Base-by-base conservation (phyloP, 2,888 invertebrate species). In the Spodoptera littoralis region DNA sequence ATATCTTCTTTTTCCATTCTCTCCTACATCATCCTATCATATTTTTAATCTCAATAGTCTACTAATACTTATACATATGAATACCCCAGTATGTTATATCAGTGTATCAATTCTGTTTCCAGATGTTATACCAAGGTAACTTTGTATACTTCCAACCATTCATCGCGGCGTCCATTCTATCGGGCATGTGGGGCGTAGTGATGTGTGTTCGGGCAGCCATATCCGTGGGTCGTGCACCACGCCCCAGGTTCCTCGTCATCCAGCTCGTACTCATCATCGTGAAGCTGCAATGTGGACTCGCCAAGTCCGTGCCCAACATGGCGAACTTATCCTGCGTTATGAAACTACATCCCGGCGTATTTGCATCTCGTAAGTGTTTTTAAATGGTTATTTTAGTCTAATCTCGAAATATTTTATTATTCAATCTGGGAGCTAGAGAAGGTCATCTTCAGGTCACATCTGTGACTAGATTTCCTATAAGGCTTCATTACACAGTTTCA, bases 111-210 rank as follows among this genome's bases (percentile, higher is more conserved):
- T 60, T 54, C 56, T 3, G n/a, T 61, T 89, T 88, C 9, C 92
- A 96, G 96, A 93, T 92, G 77, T 81, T 96, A 56, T 96, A 96
- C 81, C 88, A 94, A 76, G 90, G 95, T 11, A 95, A 95, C 81
- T 95, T 96, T 83, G 86, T 96, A 79, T 97, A 95, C 85, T 89
- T 97, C 60, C 96, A 96, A 87, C 96, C 96, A 1, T 87, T 97
- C 48, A 93, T 96, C 45, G 94, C 96, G 3, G 88, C 93, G 2
- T 97, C 97, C 6, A 96, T 97, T 65, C 88, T 97, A 8, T 89
- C 96, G 30, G 97, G 96, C 12, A 93, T 97, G 50, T 97, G 97
- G 96, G 96, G 96, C 1, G 94, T 97, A 82, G 95, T 95, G 44
- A 96, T 97, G 95, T 93, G 95, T 4, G 95, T 96, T 24, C 94